Base-by-base conservation (phyloP, 2,113 vertebrate species). In the Tricholaema leucomelas region DNA sequence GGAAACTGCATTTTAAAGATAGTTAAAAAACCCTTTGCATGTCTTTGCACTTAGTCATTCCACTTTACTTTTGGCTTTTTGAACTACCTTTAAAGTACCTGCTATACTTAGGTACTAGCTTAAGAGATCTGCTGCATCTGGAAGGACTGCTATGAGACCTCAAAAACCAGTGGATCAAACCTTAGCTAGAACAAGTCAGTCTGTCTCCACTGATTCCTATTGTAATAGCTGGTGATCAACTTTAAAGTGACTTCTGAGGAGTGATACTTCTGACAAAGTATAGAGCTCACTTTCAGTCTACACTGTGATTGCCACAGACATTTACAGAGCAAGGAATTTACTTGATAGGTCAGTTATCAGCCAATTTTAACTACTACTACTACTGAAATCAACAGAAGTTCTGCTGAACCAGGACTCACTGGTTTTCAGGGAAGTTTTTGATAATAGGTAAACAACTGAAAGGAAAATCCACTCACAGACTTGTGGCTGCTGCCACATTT, bases 291-390 rank as follows among this genome's bases (percentile, higher is more conserved):
- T 60, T 87, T 76, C 63, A 50, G 63, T 27, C 65, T 60, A 30
- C 33, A 1, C 63, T 48, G 14, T 1, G 0, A 58, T n/a, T 64
- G 8, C 31, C 44, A 24, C 0, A 10, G 52, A 64, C 33, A 46
- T 46, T 55, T 71, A 69, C 1, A 15, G 46, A 73, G n/a, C 33
- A 54, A 46, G 19, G 28, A 17, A 12, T 58, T 78, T 46, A 60
- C n/a, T n/a, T 33, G 28, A n/a, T 30, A 13, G 6, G 1, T 50
- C 35, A 11, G 28, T 69, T 21, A 38, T 76, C 24, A 55, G n/a
- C 33, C 8, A 14, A 3, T 38, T 92, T 89, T 72, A 82, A 87
- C 9, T 28, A 59, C 18, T 55, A 13, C 35, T 72, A 13, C 35
- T 72, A 61, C 44, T 65, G 33, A 70, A 91, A 79, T 71, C 48